A percentile compares a stretch with the other conserved stretches of the same genome.
phyloP scores from a whole-genome alignment of 2,113 vertebrate species.

The Coptodon rendalli region DNA sequence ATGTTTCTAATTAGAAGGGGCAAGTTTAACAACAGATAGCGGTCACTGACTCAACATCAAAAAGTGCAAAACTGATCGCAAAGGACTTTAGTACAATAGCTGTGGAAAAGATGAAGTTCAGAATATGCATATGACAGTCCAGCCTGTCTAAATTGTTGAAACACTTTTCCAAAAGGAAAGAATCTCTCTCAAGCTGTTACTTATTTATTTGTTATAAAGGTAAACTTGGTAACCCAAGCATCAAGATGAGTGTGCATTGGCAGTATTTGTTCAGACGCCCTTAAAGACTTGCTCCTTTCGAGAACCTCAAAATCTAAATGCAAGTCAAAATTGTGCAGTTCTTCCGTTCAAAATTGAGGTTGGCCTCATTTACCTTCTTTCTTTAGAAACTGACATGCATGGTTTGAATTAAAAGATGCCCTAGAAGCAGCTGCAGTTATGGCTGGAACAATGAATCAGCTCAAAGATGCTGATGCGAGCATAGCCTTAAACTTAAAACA shows the following conservation, averaged over 20 bases:
- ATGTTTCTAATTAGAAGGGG: background rate
- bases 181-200: background rate
- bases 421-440: background rate
- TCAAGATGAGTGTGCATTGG: background rate
- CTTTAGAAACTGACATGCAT: background rate
- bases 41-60: background rate
- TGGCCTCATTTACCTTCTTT: background rate
- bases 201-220: background rate
- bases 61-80: background rate
- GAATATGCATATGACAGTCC: background rate
- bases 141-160: background rate
- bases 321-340: background rate
- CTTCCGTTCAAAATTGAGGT: background rate
- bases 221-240: conserved; percentile 11
- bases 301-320: background rate
- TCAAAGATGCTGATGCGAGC: background rate
- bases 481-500: background rate
- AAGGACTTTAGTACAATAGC: background rate
- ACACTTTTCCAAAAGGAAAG: background rate
- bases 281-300: background rate
- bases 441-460: background rate
- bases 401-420: background rate
- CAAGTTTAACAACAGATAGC: background rate
- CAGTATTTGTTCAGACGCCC: background rate
- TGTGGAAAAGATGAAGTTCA: background rate